Evolutionary conservation across 2,888 invertebrate species (phyloP).

Genomic region (Ferrisia virgata): DNA sequence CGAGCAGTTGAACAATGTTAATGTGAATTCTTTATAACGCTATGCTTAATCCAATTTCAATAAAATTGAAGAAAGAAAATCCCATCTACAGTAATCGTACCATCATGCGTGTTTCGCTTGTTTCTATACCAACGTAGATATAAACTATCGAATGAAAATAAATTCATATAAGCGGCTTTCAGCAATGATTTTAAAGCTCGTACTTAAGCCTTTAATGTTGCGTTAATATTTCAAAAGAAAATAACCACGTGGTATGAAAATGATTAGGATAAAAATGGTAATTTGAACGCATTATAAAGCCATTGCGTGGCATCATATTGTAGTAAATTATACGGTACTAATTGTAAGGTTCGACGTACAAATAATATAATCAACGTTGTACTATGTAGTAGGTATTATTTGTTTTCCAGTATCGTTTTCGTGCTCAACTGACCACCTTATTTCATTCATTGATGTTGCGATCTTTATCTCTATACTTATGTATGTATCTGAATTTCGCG

Average conservation of each 20-base stretch:
- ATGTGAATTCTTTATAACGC: not conserved
- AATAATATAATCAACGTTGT: not conserved
- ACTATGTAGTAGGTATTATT: not conserved
- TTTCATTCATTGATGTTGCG: not conserved
- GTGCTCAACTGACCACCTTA: not conserved
- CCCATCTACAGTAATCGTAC: not conserved
- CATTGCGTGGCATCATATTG: slow-evolving; percentile 12
- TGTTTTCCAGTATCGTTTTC: not conserved
- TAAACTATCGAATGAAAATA: not conserved
- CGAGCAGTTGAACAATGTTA: not conserved
- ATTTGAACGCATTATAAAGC: slow-evolving; percentile 15
- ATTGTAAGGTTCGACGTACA: not conserved
- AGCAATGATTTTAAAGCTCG: not conserved
- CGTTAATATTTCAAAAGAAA: slow-evolving; percentile 8
- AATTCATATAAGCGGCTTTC: not conserved
- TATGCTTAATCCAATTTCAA: not conserved
- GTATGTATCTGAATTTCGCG: not conserved
- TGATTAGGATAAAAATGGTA: not conserved
- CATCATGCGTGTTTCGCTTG: not conserved
- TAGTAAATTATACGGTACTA: not conserved
- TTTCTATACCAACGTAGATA: not conserved
- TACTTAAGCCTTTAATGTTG: not conserved
- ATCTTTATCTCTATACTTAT: not conserved
- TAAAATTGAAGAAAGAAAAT: not conserved
- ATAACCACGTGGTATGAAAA: not conserved